Conservation (phyloP, 2,113 vertebrate genomes). For the Circaetus gallicus region DNA sequence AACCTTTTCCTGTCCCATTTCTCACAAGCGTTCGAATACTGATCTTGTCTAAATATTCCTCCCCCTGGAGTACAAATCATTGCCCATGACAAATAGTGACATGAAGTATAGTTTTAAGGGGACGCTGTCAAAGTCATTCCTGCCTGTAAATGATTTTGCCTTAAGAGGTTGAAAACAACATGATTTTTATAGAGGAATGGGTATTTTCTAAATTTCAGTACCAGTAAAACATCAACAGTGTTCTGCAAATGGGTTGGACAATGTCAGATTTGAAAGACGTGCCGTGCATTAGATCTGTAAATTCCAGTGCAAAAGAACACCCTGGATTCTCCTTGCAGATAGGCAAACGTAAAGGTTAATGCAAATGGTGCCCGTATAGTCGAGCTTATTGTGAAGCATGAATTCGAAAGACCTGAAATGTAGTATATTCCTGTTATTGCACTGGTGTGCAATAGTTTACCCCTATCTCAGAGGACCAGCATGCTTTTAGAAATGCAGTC, state of each 20-base stretch:
- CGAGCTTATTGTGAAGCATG: background rate
- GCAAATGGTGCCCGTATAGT: rapidly evolving
- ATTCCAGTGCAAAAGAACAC: background rate
- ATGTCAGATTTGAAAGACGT: background rate
- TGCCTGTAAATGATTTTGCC: constrained; percentile 19
- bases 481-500: background rate
- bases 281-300: background rate
- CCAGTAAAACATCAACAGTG: background rate
- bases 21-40: background rate
- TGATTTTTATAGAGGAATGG: background rate
- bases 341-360: background rate
- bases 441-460: background rate
- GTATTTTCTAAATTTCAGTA: background rate
- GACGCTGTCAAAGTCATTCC: constrained; percentile 9
- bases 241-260: background rate
- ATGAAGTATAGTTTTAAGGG: background rate
- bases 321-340: background rate
- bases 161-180: background rate
- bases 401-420: background rate
- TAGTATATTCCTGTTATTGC: background rate
- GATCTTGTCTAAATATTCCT: background rate
- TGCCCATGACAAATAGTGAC: background rate
- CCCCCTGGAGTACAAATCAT: background rate
- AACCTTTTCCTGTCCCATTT: background rate
- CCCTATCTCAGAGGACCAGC: background rate